Conservation (phyloP, 2,797 vertebrate species). For the Ibycter americanus region DNA sequence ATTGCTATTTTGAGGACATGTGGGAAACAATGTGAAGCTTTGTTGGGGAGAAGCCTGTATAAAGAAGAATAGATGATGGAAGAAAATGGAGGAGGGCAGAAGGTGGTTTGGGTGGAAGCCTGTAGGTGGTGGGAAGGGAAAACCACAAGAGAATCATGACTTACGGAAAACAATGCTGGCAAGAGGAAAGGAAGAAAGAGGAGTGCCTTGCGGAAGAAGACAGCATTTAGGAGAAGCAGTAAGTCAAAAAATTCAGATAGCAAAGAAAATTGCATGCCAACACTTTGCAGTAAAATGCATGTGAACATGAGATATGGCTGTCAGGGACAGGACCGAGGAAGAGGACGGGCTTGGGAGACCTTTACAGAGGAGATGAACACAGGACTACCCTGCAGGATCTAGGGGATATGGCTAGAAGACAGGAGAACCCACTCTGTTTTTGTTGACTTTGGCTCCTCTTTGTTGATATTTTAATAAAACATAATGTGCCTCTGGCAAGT, state of each 20-base stretch:
- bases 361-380: not conserved
- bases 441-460: slow-evolving; percentile 53
- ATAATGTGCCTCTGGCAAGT: slow-evolving; percentile 53
- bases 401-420: not conserved
- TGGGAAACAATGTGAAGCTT: not conserved
- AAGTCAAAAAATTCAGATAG: not conserved
- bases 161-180: not conserved
- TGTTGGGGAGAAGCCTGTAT: not conserved
- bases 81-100: not conserved
- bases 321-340: not conserved
- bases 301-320: not conserved
- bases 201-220: not conserved
- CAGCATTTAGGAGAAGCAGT: not conserved
- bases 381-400: not conserved
- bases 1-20: not conserved
- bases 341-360: not conserved
- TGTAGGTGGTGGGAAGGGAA: not conserved
- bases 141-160: not conserved
- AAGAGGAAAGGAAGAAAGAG: not conserved
- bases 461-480: slow-evolving; percentile 65
- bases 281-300: not conserved
- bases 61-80: not conserved
- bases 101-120: not conserved
- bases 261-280: not conserved
- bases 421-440: slow-evolving; percentile 31